Base-by-base conservation (phyloP, 2,113 vertebrate species). In the Hydrochoerus hydrochaeris region DNA sequence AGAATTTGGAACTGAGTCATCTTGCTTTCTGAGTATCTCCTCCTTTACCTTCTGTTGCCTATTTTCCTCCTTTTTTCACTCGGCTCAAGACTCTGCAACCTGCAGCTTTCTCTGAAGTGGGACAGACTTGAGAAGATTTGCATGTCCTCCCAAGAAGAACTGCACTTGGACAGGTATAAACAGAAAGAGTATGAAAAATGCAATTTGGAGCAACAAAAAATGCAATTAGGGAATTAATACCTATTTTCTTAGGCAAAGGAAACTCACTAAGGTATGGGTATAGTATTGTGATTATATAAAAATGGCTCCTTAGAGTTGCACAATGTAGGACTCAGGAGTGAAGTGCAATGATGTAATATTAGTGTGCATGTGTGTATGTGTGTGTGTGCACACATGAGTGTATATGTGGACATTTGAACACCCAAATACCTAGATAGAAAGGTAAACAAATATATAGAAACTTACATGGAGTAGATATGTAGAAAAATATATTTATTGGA, bases 131-230 rank as follows among this genome's bases (percentile, higher is more conserved):
- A 95, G 52, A 92, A 12, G 3, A 77, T 96, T 16, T 62, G 44
- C 41, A 86, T 30, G 80, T 75, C 52, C n/a, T 78, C 73, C n/a
- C 83, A 81, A 81, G 49, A 90, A 95, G 73, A 49, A 83, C 30
- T 84, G 54, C 9, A 52, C 41, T 84, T 75, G 10, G 35, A 80
- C 8, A 26, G 22, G 3, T 54, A 19, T 49, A 35, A 87, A 58
- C 60, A 38, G 30, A 69, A 57, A 92, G 62, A 92, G 78, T 38
- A 60, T 62, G 20, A 83, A 78, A 65, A 92, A 77, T 28, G 24
- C 32, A 77, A 67, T 85, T 65, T 94, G 85, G 78, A 35, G 30
- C 58, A 88, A 30, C 65, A 85, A 38, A 95, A 93, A 95, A 85
- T 32, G 8, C 85, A 60, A 7, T 92, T 84, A 67, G 35, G 41